phyloP scores from a whole-genome alignment of 2,113 vertebrate genomes.

The Prietella phreatophila region DNA sequence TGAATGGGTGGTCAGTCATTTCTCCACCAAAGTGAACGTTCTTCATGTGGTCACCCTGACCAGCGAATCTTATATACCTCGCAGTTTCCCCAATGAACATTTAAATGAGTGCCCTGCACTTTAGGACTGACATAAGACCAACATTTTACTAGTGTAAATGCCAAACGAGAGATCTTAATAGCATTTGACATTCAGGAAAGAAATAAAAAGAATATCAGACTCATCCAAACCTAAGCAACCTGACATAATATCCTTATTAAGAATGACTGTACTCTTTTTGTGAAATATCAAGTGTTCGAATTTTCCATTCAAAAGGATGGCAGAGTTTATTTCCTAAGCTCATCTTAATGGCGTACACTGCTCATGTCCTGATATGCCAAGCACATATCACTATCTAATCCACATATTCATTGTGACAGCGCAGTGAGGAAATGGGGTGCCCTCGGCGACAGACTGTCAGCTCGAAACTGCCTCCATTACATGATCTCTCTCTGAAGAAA shows the following conservation, averaged over 20 bases:
- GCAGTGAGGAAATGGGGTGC: slow-evolving; percentile 50
- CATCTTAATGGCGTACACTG: slow-evolving; percentile 31
- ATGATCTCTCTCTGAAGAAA: slow-evolving; percentile 49
- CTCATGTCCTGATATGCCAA: slow-evolving; percentile 17
- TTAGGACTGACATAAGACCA: background rate
- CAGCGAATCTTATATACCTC: background rate
- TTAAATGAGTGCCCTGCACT: background rate
- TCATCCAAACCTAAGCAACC: background rate
- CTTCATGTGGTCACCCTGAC: background rate
- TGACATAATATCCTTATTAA: slow-evolving; percentile 5
- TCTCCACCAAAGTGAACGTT: background rate
- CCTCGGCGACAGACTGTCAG: slow-evolving; percentile 53
- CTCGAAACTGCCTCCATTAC: slow-evolving; percentile 53
- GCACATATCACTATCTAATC: slow-evolving; percentile 41
- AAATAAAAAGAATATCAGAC: background rate
- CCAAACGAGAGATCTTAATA: background rate
- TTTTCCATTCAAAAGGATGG: slow-evolving; percentile 25
- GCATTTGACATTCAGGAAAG: background rate
- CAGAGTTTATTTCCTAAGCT: slow-evolving; percentile 43
- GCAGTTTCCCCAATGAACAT: background rate
- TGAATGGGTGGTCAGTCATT: background rate
- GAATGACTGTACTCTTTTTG: background rate
- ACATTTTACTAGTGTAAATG: background rate
- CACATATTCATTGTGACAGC: slow-evolving; percentile 57
- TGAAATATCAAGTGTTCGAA: slow-evolving; percentile 22